Evolutionary conservation across 2,797 vertebrate species (phyloP).

Genomic region (Podargus strigoides): DNA sequence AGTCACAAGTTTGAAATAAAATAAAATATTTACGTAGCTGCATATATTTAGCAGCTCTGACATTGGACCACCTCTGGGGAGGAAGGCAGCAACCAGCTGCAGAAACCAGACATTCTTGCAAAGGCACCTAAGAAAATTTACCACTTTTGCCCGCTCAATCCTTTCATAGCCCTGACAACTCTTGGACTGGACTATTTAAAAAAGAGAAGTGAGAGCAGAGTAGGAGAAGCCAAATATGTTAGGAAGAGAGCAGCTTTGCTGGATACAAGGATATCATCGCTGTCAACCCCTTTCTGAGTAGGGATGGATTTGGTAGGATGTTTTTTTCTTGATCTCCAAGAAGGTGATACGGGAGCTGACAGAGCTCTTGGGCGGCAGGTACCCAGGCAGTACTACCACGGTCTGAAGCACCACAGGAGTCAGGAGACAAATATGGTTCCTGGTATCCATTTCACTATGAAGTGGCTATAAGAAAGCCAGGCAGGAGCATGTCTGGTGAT

Average conservation of each 20-base stretch:
- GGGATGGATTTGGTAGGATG: neutral
- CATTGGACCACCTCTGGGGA: neutral
- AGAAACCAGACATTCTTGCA: neutral
- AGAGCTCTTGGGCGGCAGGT: neutral
- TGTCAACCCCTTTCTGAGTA: neutral
- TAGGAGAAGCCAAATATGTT: neutral
- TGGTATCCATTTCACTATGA: neutral
- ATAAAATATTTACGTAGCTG: conserved; percentile 52
- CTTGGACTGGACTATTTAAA: neutral
- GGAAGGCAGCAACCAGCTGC: neutral
- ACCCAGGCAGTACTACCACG: neutral
- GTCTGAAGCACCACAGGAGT: neutral
- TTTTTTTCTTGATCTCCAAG: neutral
- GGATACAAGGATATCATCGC: neutral
- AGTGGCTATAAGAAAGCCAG: neutral
- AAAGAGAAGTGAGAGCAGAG: neutral
- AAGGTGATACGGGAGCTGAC: neutral
- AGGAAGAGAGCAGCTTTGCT: neutral
- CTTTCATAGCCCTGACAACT: neutral
- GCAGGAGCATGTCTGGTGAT: neutral
- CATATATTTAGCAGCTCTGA: conserved; percentile 25
- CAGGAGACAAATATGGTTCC: neutral
- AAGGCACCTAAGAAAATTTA: neutral
- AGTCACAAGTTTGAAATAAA: conserved; percentile 39
- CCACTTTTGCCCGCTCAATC: neutral